Evolutionary conservation across 2,888 invertebrate genomes (phyloP), one percentile per base, ranked within the genome.

Genomic region (Cistogaster globosa): DNA sequence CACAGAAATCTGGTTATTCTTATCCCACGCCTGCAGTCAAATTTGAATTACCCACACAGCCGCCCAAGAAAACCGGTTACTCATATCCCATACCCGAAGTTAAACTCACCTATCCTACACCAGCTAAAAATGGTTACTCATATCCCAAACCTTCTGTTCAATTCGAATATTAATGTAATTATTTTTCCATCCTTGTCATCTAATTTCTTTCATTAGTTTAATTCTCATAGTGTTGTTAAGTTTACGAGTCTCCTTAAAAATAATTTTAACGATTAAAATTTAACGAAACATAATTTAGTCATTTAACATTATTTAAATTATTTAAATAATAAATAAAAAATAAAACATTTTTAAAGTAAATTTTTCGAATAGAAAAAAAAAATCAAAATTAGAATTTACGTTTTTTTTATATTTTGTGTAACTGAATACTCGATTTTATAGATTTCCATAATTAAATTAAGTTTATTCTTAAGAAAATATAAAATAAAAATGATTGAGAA

Each of bases 91-190:
- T 63, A 26, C 79, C 76, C 12, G 42, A 42, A 12, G 42, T 12
- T 42, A 42, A 42, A 42, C 42, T 42, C 12, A 12, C 11, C 11
- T 81, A 86, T 55, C 86, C 83, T n/a, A 72, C 74, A 36, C 57
- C 78, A 48, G 57, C 86, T 36, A 69, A 72, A 62, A 78, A 65
- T 62, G 83, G 86, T 26, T 90, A 90, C 72, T 88, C 88, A 8
- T 90, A 90, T 67, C 90, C 91, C 0, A 88, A 88, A 67, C 90
- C 91, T n/a, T 79, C 88, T 42, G 86, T 89, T 68, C 81, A 88
- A 18, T 90, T 90, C 67, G 74, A 88, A 58, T 91, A 84, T 62
- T 90, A 87, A 88, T 74, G 69, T 71, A 63, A 79, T 71, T 58
- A 1, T 32, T 32, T n/a, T 7, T 12, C 12, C 42, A 42, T 12